phyloP scores from a whole-genome alignment of 2,797 vertebrate species.

The Hypotaenidia philippensis region DNA sequence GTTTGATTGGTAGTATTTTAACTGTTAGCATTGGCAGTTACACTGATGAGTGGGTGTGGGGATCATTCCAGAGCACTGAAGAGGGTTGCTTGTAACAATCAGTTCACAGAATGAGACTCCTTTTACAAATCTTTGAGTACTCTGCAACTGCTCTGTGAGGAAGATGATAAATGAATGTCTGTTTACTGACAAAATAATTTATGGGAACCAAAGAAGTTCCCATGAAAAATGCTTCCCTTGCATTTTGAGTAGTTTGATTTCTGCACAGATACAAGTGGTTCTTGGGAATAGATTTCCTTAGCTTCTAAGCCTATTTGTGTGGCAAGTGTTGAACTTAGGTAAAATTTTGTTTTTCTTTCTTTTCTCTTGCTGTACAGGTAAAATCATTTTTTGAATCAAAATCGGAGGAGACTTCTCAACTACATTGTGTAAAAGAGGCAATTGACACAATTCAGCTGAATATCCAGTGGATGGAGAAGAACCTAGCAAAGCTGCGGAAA shows the following conservation, averaged over 20 bases:
- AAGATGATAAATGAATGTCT: neutral
- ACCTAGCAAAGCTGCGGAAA: constrained; percentile 78
- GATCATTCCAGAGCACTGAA: neutral
- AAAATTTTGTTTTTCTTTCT: neutral
- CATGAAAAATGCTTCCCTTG: neutral
- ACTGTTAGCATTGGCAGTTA: neutral
- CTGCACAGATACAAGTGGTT: neutral
- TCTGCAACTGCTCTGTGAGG: neutral
- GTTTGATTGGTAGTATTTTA: neutral
- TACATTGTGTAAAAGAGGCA: constrained; percentile 89
- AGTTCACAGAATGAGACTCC: neutral
- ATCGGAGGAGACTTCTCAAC: constrained; percentile 86
- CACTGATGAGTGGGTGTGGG: neutral
- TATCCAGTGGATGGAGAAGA: constrained; percentile 90
- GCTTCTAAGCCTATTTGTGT: neutral
- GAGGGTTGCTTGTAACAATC: neutral
- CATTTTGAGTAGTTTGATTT: neutral
- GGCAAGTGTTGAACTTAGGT: neutral
- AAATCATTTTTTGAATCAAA: constrained; percentile 89
- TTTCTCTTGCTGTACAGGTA: constrained; percentile 80
- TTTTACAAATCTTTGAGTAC: neutral
- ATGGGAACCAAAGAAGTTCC: neutral
- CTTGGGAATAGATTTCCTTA: neutral
- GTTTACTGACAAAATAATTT: neutral
- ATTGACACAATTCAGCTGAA: constrained; percentile 91